Percentiles rank a stretch among this genome's conserved stretches.
phyloP scores from a whole-genome alignment of 1,140 invertebrate genomes.

The Bactericera cockerelli region DNA sequence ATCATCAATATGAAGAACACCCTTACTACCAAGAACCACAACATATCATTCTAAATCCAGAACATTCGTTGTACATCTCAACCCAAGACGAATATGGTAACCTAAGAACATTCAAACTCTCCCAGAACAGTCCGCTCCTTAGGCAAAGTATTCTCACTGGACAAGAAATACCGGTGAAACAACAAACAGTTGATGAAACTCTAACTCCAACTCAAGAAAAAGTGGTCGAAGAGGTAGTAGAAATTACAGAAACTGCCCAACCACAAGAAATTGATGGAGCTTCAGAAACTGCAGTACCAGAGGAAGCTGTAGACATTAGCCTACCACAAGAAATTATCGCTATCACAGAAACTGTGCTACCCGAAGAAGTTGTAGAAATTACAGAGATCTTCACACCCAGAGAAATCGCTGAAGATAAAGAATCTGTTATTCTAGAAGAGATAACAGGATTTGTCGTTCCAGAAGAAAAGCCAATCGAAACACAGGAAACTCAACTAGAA shows the following conservation, averaged over 20 bases:
- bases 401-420: neutral
- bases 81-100: neutral
- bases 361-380: neutral
- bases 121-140: neutral
- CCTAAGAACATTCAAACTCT: neutral
- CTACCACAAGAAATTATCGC: neutral
- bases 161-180: neutral
- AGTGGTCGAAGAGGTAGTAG: neutral
- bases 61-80: neutral
- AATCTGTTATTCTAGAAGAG: neutral
- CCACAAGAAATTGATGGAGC: neutral
- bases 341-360: neutral
- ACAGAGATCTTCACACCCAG: neutral
- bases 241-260: neutral
- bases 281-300: neutral
- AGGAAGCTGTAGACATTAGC: neutral
- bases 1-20: neutral
- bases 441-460: neutral
- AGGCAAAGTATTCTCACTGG: conserved; percentile 1
- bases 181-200: no score
- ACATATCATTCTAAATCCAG: neutral
- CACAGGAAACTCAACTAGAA: neutral
- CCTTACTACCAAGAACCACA: neutral
- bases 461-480: neutral
- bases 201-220: neutral